Conservation (phyloP, 2,113 vertebrate genomes). For the Chascanopsetta lugubris region DNA sequence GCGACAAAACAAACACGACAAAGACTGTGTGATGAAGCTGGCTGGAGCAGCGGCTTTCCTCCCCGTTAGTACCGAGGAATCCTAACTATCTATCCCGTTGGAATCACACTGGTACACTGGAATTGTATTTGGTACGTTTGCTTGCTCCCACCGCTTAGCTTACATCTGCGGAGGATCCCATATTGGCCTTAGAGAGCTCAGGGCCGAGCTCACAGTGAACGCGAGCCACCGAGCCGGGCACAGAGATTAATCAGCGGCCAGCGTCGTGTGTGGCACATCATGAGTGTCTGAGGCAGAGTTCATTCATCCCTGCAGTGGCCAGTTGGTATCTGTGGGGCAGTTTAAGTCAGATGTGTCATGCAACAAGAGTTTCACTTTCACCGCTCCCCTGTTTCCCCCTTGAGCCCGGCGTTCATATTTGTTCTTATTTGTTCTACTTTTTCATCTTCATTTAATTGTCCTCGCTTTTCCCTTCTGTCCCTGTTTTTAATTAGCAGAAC, state of each 20-base stretch:
- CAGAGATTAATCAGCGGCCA: conserved; percentile 58
- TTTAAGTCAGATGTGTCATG: conserved; percentile 22
- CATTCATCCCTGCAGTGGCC: conserved; percentile 39
- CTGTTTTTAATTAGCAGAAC: conserved; percentile 69
- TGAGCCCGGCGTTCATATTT: conserved; percentile 47
- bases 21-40: conserved; percentile 53
- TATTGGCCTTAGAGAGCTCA: conserved; percentile 35
- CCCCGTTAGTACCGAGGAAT: conserved; percentile 32
- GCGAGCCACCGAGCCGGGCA: conserved; percentile 57
- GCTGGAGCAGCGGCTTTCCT: conserved; percentile 48
- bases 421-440: conserved; percentile 52
- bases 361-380: conserved; percentile 31
- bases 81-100: conserved; percentile 50
- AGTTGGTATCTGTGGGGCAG: conserved; percentile 24
- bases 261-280: conserved; percentile 41
- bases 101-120: conserved; percentile 39
- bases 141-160: conserved; percentile 45
- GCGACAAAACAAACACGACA: conserved; percentile 66
- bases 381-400: conserved; percentile 34
- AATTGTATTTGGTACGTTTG: conserved; percentile 57
- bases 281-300: not conserved
- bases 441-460: conserved; percentile 59
- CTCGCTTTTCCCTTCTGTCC: conserved; percentile 50
- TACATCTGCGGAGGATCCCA: conserved; percentile 48
- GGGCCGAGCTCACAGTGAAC: not conserved